These are phyloP conservation scores for Drosophila murphyi DNA, from an alignment of 1,140 invertebrate species.

Conservation along the genomic window DNA sequence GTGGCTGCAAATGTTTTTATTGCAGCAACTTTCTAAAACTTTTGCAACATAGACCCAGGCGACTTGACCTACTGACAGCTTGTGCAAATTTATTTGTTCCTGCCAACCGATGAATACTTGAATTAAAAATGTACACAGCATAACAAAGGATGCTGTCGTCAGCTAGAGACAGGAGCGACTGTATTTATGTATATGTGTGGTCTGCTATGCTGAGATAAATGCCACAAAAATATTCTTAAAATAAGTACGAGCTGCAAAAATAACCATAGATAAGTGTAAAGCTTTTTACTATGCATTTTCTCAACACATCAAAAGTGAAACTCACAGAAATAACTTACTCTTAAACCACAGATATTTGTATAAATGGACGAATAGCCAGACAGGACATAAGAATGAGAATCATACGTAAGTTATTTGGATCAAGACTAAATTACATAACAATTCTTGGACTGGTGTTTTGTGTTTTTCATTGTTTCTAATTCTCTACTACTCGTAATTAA, in stretches of 20 bases:
- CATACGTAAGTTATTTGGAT: too few relatives aligned
- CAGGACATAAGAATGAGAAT: too few relatives aligned
- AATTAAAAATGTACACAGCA: slow-evolving; percentile 17
- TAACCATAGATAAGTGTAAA: background rate
- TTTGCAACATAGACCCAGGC: slow-evolving; percentile 53
- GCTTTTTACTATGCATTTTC: too few relatives aligned
- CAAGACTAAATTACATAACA: too few relatives aligned
- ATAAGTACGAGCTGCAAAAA: background rate
- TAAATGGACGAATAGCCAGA: too few relatives aligned
- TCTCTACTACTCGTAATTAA: too few relatives aligned
- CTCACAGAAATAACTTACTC: too few relatives aligned
- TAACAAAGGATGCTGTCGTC: slow-evolving; percentile 7
- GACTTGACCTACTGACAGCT: slow-evolving; percentile 63
- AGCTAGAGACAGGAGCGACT: background rate
- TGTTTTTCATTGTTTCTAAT: too few relatives aligned
- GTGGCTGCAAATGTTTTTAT: slow-evolving; percentile 51
- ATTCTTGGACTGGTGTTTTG: too few relatives aligned
- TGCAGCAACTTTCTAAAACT: slow-evolving; percentile 47
- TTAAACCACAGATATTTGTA: too few relatives aligned
- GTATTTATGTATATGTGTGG: background rate
- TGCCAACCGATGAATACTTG: slow-evolving; percentile 16
- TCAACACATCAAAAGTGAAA: too few relatives aligned
- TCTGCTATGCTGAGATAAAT: background rate
- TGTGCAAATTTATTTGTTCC: slow-evolving; percentile 44
- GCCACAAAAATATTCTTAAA: background rate